These are phyloP conservation scores for Adelges cooleyi DNA, from an alignment of 1,140 invertebrate genomes.

Conservation along the genomic window DNA sequence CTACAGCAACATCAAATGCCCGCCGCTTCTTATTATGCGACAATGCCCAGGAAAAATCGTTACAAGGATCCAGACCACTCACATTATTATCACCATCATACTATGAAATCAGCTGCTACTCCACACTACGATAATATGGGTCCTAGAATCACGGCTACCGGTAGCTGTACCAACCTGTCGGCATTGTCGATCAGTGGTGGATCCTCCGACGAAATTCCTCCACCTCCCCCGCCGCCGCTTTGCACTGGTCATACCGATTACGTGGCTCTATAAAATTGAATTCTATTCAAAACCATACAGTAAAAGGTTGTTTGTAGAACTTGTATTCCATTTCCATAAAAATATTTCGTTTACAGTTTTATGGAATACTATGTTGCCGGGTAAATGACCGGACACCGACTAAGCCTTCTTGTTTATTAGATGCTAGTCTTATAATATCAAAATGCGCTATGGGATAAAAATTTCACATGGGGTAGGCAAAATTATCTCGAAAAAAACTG, in stretches of 20 bases:
- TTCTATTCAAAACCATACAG: too few relatives aligned
- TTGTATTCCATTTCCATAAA: too few relatives aligned
- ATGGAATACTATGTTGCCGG: too few relatives aligned
- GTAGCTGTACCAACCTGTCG: slow-evolving; percentile 65
- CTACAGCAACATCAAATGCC: slow-evolving; percentile 30
- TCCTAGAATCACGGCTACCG: slow-evolving; percentile 71
- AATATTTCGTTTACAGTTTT: too few relatives aligned
- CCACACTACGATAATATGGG: slow-evolving; percentile 81
- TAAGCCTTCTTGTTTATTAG: too few relatives aligned
- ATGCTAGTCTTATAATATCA: too few relatives aligned
- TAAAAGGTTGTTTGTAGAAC: too few relatives aligned
- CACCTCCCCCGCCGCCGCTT: slow-evolving; percentile 43
- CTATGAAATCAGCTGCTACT: slow-evolving; percentile 34
- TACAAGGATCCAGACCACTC: neutral
- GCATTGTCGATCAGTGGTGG: slow-evolving; percentile 44
- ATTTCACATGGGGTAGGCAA: too few relatives aligned
- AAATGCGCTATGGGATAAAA: too few relatives aligned
- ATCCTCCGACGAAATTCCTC: slow-evolving; percentile 39
- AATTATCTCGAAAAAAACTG: too few relatives aligned
- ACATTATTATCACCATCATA: slow-evolving; percentile 12
- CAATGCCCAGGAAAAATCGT: slow-evolving; percentile 39
- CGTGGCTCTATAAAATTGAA: slow-evolving; percentile 33
- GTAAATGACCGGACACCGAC: too few relatives aligned
- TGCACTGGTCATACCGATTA: slow-evolving; percentile 39
- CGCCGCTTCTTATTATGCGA: slow-evolving; percentile 43